phyloP scores from a whole-genome alignment of 2,888 invertebrate genomes.

The Ornithoptera priamus region DNA sequence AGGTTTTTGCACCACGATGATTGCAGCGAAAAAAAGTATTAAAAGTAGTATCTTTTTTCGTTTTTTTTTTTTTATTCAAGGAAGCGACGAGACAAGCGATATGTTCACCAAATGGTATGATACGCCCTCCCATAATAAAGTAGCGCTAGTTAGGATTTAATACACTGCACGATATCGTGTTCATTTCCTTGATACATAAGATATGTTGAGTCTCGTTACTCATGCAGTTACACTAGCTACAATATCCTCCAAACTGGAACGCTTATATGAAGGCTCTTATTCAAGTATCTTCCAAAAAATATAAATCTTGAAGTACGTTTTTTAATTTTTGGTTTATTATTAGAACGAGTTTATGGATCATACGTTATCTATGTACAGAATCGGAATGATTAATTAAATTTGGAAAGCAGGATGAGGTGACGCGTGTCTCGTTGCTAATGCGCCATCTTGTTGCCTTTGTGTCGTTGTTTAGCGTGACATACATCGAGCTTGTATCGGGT shows the following conservation, averaged over 20 bases:
- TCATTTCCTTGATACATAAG: too few species aligned
- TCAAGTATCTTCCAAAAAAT: neutral
- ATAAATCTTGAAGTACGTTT: neutral
- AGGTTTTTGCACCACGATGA: constrained; percentile 2
- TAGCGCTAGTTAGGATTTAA: too few species aligned
- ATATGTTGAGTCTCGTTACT: too few species aligned
- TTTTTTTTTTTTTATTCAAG: too few species aligned
- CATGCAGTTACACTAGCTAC: too few species aligned
- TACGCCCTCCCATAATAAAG: too few species aligned
- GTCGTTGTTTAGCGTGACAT: constrained; percentile 14
- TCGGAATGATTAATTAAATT: neutral
- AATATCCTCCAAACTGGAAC: too few species aligned
- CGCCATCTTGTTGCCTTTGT: neutral
- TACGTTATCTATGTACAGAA: neutral
- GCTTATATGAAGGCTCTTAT: neutral
- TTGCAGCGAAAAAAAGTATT: constrained; percentile 7
- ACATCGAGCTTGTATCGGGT: constrained; percentile 23
- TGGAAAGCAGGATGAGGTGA: neutral
- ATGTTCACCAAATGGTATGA: too few species aligned
- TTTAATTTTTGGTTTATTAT: neutral
- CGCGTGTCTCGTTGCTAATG: constrained; percentile 11
- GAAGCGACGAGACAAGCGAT: too few species aligned
- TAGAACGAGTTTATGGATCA: neutral
- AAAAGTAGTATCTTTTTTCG: neutral
- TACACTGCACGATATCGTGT: too few species aligned